Evolutionary conservation across 1,140 invertebrate species (phyloP), one percentile per base, ranked within the genome.

Genomic region (Lordiphosa stackelbergi): DNA sequence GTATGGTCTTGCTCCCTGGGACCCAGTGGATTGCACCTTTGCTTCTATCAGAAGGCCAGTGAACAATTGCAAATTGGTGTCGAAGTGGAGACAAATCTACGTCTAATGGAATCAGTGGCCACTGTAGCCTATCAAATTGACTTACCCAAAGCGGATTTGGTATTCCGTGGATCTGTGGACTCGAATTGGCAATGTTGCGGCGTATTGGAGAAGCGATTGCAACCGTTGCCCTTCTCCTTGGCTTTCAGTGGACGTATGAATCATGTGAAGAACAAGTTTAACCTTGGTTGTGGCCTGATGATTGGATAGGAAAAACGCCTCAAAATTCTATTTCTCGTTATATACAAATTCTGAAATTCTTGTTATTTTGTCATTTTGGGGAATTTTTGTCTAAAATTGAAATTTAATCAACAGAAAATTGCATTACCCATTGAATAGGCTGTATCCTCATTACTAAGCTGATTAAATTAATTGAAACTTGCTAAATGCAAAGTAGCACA

Each of bases 61-160:
- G 95, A 97, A 78, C 94, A 97, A 83, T 88, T 99, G 35, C 90
- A 93, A 89, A 89, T 98, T 65, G 95, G 94, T 52, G 93, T 95
- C 9, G 95, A 96, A 88, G 89, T 96, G 53, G 95, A 96, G 88
- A 94, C 95, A 4, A 96, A 95, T 87, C 90, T 94, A 45, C 90
- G 95, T 85, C 92, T 95, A 78, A 93, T 94, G 86, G 97, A 99
- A 88, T 94, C 95, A 3, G 92, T 94, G n/a, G 95, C 95, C 19
- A 95, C 96, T 1, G 91, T 99, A 66, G 97, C 94, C n/a, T 99
- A 99, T 89, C 97, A 99, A 89, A 91, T 98, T 51, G 98, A 99
- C 89, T 90, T 99, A 85, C 96, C 97, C n/a, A 98, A 97, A 88
- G 96, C 96, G 41, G 97, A 98, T 88, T 90, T 98, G 61, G 92